Evolutionary conservation across 2,797 vertebrate genomes (phyloP).

Genomic region (Meriones psammophilus): DNA sequence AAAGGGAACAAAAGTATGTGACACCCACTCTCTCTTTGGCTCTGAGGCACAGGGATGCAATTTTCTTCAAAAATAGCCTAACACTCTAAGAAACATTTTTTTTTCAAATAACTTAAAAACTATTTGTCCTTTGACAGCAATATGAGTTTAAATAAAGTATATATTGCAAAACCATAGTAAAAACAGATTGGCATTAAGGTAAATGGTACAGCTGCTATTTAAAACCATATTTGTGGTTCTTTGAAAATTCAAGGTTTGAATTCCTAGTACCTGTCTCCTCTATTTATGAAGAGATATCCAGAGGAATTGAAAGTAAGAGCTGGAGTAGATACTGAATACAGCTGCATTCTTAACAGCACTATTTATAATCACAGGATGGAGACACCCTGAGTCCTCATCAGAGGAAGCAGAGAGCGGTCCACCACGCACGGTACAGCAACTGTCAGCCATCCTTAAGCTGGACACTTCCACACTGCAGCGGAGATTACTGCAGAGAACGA

Average conservation of each 20-base stretch:
- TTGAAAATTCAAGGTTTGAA: constrained; percentile 7
- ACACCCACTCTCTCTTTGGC: neutral
- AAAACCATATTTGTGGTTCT: neutral
- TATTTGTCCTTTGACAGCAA: neutral
- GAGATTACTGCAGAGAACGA: neutral
- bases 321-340: neutral
- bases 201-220: neutral
- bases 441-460: neutral
- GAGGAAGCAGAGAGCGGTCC: neutral
- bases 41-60: neutral
- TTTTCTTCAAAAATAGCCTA: neutral
- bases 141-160: neutral
- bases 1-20: neutral
- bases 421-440: neutral
- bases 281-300: neutral
- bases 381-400: neutral
- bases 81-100: neutral
- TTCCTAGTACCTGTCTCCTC: neutral
- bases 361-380: constrained; percentile 1
- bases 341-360: neutral
- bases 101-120: neutral
- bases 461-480: neutral
- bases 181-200: neutral
- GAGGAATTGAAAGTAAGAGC: neutral
- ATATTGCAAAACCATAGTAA: constrained; percentile 2